Conservation (phyloP, 1,140 invertebrate species). For the Ruditapes philippinarum region DNA sequence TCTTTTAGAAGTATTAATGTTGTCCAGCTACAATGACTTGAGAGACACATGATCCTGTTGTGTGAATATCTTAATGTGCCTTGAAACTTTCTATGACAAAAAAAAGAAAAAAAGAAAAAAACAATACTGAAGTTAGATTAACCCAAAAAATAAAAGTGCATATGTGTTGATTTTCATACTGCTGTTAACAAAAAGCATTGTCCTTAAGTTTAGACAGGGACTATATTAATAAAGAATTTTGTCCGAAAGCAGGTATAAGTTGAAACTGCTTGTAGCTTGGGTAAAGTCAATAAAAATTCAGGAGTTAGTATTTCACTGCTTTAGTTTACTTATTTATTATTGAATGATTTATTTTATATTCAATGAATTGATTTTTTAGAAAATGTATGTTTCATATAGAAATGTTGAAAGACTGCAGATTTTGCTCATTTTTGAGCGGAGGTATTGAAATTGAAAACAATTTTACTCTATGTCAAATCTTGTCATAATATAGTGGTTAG, state of each 20-base stretch:
- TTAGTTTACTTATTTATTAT: neutral
- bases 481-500: constrained; percentile 53
- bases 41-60: constrained; percentile 41
- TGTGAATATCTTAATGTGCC: neutral
- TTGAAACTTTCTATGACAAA: neutral
- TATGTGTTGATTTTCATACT: neutral
- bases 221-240: neutral
- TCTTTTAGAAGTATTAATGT: neutral
- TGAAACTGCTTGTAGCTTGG: neutral
- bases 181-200: neutral
- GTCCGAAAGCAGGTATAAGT: neutral
- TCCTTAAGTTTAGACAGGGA: neutral
- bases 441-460: constrained; percentile 13
- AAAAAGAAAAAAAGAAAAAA: neutral
- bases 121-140: neutral
- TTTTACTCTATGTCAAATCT: constrained; percentile 48
- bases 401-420: neutral
- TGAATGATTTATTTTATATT: neutral
- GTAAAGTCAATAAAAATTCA: neutral
- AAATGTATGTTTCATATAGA: neutral
- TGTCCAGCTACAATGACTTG: neutral
- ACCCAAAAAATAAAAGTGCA: neutral
- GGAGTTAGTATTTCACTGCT: neutral
- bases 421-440: constrained; percentile 43
- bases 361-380: neutral